phyloP scores from a whole-genome alignment of 2,888 invertebrate genomes.

The Cataglyphis livida region DNA sequence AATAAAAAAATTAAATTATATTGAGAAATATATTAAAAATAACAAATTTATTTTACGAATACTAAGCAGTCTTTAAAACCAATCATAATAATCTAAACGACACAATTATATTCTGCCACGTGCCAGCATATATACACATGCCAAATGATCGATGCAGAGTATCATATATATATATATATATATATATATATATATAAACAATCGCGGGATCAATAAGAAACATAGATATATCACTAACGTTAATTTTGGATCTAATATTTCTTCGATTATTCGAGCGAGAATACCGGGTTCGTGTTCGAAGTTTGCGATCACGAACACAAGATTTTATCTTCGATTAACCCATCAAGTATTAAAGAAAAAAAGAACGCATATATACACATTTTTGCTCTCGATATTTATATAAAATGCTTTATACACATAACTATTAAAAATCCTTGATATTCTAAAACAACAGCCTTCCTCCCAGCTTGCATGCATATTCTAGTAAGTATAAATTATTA shows the following conservation, averaged over 20 bases:
- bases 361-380: background rate
- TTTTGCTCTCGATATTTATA: background rate
- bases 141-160: constrained; percentile 30
- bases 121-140: background rate
- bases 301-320: constrained; percentile 1
- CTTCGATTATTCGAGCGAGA: background rate
- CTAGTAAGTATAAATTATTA: background rate
- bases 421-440: background rate
- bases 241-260: constrained; percentile 22
- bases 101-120: constrained; percentile 9
- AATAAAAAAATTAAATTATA: background rate
- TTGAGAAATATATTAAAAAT: background rate
- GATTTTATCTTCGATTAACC: constrained; percentile 15
- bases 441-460: background rate
- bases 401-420: background rate
- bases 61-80: background rate
- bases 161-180: constrained; percentile 5
- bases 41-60: background rate
- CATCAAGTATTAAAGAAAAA: background rate
- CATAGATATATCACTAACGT: constrained; percentile 28
- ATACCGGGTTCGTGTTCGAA: background rate
- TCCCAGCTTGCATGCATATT: background rate
- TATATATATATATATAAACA: constrained; percentile 27
- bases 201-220: constrained; percentile 42
- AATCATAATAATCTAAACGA: background rate